Evolutionary conservation across 2,888 invertebrate genomes (phyloP).

Genomic region (Hyalella azteca): DNA sequence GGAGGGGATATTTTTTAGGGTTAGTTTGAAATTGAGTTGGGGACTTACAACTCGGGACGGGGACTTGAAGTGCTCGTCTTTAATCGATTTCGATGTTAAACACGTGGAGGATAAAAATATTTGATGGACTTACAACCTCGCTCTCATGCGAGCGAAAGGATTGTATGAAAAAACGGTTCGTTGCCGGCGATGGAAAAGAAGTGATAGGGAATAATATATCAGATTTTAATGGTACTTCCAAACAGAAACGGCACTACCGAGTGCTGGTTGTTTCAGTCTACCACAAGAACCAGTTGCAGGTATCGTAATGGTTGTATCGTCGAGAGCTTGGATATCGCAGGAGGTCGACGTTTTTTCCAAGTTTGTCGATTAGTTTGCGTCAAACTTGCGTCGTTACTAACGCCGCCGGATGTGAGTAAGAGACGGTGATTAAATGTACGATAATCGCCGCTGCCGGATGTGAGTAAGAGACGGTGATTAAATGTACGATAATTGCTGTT

Average conservation of each 20-base stretch:
- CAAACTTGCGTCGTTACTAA: slow-evolving; percentile 25
- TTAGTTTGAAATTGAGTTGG: not conserved
- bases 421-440: slow-evolving; percentile 10
- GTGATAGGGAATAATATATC: no score
- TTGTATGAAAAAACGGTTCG: no score
- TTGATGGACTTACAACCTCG: no score
- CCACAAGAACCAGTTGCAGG: not conserved
- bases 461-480: no score
- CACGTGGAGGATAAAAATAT: no score
- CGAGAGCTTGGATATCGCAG: not conserved
- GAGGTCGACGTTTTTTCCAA: slow-evolving; percentile 13
- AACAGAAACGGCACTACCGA: not conserved
- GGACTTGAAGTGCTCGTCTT: no score
- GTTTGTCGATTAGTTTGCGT: slow-evolving; percentile 15
- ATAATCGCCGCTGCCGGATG: not conserved
- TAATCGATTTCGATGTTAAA: no score
- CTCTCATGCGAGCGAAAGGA: no score
- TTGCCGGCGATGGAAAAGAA: no score
- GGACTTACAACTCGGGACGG: no score
- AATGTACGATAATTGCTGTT: not conserved
- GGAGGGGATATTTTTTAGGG: not conserved
- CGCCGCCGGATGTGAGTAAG: not conserved
- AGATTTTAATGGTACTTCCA: no score
- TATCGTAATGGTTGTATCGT: not conserved
- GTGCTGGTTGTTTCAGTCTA: not conserved